These are phyloP conservation scores for Marronus borbonicus DNA, from an alignment of 2,888 invertebrate species.

Conservation along the genomic window DNA sequence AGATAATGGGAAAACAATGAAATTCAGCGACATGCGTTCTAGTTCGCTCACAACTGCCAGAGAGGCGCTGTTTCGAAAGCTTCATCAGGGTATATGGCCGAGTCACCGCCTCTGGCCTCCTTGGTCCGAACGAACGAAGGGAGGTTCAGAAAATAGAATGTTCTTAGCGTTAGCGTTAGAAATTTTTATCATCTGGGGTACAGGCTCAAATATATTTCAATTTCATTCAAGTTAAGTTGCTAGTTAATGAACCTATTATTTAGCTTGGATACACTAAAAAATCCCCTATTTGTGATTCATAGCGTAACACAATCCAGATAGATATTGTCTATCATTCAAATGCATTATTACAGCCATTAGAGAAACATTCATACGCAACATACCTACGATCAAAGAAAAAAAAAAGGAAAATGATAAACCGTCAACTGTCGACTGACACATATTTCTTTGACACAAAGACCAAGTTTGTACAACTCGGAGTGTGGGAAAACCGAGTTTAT, in stretches of 20 bases:
- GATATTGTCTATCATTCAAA: not conserved
- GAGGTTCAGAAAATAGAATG: too few relatives aligned
- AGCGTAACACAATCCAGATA: not conserved
- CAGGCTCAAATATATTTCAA: too few relatives aligned
- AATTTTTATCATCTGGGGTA: too few relatives aligned
- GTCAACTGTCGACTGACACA: conserved; percentile 26
- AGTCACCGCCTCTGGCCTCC: too few relatives aligned
- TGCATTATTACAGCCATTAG: conserved; percentile 5
- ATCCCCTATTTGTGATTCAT: not conserved
- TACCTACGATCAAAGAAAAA: conserved; percentile 9
- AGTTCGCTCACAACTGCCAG: too few relatives aligned
- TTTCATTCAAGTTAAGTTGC: too few relatives aligned
- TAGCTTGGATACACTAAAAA: not conserved
- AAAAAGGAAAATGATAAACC: conserved; percentile 13
- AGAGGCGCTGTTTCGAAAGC: too few relatives aligned
- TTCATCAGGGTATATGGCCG: too few relatives aligned
- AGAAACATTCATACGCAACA: conserved; percentile 9
- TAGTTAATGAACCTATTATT: conserved; percentile 22
- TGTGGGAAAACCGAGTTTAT: conserved; percentile 29
- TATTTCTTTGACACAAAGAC: conserved; percentile 43
- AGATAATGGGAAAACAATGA: too few relatives aligned
- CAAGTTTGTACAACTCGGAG: not conserved
- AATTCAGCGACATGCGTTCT: too few relatives aligned
- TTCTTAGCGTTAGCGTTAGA: too few relatives aligned
- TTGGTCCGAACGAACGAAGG: too few relatives aligned